Base-by-base conservation (phyloP, 2,797 vertebrate genomes). In the Pantherophis alleghaniensis region DNA sequence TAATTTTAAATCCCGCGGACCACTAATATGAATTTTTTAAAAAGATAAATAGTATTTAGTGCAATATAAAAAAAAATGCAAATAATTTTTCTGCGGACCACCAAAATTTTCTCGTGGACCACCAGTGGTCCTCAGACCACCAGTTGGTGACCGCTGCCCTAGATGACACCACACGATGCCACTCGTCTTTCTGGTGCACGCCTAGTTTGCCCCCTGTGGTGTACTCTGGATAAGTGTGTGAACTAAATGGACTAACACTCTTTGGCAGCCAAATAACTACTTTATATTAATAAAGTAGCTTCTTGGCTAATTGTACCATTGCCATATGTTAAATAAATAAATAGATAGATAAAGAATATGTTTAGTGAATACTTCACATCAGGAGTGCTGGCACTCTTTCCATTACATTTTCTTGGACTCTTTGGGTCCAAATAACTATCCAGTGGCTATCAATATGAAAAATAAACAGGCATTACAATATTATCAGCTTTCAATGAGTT, bases 401-500 rank as follows among this genome's bases (percentile, higher is more conserved):
- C 57, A 7, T 20, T 90, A n/a, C 37, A 90, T 94, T 4, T 59
- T 93, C 88, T 66, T 10, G 61, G 57, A 3, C 22, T 42, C 22
- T 10, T 28, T 69, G 61, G 90, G 91, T 89, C 1, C 79, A 20
- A 0, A 3, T 22, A 24, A 9, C 28, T 92, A 32, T 26, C 95
- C 94, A 57, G 0, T 92, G 3, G 26, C 92, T 86, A 28, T 28
- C 7, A 88, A 51, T 63, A 47, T 88, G 93, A n/a, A 93, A 94
- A 94, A 94, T 74, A 93, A 92, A 87, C n/a, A 93, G 28, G 53
- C 4, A 94, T 89, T 66, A 4, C n/a, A 37, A 11, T 53, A 24
- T 89, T 2, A 94, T 66, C 88, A 94, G 20, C 1, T 60, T 95
- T 94, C 51, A 11, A 93, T 53, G 10, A 90, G 86, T 37, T 94